Evolutionary conservation across 2,113 vertebrate genomes (phyloP).

Genomic region (Triplophysa tibetana): DNA sequence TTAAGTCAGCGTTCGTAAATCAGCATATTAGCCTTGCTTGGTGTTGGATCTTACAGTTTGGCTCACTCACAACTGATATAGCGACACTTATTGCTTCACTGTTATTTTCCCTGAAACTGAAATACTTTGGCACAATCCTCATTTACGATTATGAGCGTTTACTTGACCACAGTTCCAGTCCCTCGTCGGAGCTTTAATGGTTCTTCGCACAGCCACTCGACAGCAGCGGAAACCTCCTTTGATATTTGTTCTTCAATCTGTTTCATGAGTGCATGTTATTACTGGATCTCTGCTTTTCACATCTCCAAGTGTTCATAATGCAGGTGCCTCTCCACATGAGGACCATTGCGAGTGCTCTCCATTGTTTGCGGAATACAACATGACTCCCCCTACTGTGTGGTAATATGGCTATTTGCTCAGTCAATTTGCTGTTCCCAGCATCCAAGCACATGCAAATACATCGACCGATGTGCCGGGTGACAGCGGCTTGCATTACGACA

Average conservation of each 20-base stretch:
- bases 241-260: constrained; percentile 62
- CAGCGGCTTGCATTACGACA: constrained; percentile 50
- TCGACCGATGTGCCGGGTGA: constrained; percentile 63
- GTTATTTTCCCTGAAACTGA: constrained; percentile 5
- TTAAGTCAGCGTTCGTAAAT: constrained; percentile 16
- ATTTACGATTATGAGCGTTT: constrained; percentile 29
- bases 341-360: constrained; percentile 59
- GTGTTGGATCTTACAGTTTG: neutral
- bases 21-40: constrained; percentile 16
- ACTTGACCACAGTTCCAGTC: constrained; percentile 45
- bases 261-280: constrained; percentile 55
- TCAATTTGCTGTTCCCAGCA: constrained; percentile 78
- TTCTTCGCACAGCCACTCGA: constrained; percentile 42
- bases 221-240: constrained; percentile 41
- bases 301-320: constrained; percentile 63
- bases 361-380: constrained; percentile 72
- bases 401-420: constrained; percentile 79
- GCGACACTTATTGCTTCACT: neutral
- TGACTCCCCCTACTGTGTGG: constrained; percentile 73
- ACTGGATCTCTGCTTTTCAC: constrained; percentile 57
- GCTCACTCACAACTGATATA: neutral
- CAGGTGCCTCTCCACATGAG: constrained; percentile 65
- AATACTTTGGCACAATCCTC: constrained; percentile 21
- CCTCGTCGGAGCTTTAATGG: constrained; percentile 31
- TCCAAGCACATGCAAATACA: constrained; percentile 74